phyloP scores from a whole-genome alignment of 2,888 invertebrate species.

The Acanthococcus lagerstroemiae region DNA sequence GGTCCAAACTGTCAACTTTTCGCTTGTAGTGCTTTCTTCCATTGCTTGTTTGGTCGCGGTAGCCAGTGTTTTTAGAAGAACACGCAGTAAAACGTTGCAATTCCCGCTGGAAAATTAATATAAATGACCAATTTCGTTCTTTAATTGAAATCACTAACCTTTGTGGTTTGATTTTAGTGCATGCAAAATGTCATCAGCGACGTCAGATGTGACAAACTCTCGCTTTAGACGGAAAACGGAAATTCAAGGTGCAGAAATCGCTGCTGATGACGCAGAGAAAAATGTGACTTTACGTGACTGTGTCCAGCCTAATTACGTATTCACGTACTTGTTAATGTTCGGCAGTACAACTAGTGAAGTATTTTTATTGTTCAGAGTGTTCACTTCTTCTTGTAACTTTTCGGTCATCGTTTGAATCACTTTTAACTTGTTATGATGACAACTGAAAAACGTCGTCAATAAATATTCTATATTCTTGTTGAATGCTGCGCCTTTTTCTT shows the following conservation, averaged over 20 bases:
- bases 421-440: slow-evolving; percentile 43
- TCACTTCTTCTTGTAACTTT: slow-evolving; percentile 41
- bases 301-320: background rate
- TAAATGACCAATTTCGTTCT: background rate
- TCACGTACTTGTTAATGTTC: slow-evolving; percentile 38
- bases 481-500: slow-evolving; percentile 54
- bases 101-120: slow-evolving; percentile 34
- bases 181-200: too few relatives aligned
- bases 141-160: too few relatives aligned
- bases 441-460: slow-evolving; percentile 53
- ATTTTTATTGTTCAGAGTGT: slow-evolving; percentile 41
- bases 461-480: slow-evolving; percentile 56
- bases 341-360: slow-evolving; percentile 38
- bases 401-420: slow-evolving; percentile 39
- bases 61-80: slow-evolving; percentile 40
- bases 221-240: too few relatives aligned
- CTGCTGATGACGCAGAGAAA: too few relatives aligned
- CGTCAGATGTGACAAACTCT: too few relatives aligned
- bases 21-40: slow-evolving; percentile 44
- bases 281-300: too few relatives aligned
- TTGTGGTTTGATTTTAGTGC: too few relatives aligned
- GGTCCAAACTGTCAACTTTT: slow-evolving; percentile 57
- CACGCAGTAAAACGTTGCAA: slow-evolving; percentile 35
- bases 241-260: too few relatives aligned
- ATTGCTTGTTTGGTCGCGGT: slow-evolving; percentile 41